These are phyloP conservation scores for Galerucella pusilla DNA, from an alignment of 2,888 invertebrate genomes.

Conservation along the genomic window DNA sequence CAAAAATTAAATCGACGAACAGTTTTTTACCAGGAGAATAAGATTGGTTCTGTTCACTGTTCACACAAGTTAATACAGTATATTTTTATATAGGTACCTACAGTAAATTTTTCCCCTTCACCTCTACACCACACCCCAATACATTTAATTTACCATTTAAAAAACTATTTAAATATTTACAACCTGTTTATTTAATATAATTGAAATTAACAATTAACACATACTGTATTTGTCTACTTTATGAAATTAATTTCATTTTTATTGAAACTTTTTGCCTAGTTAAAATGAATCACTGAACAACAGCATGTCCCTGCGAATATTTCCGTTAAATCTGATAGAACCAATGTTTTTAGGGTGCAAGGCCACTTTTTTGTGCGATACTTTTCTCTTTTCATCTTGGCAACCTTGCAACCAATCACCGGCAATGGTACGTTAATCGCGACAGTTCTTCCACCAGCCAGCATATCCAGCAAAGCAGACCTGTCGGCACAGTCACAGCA, in stretches of 20 bases:
- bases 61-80: too few relatives aligned
- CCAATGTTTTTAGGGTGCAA: not conserved
- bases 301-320: not conserved
- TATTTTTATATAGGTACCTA: too few relatives aligned
- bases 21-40: too few relatives aligned
- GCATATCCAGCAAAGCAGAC: conserved; percentile 21
- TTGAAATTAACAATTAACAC: too few relatives aligned
- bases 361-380: not conserved
- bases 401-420: conserved; percentile 35
- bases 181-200: too few relatives aligned
- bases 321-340: not conserved
- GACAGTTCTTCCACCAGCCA: conserved; percentile 32
- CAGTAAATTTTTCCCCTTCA: too few relatives aligned
- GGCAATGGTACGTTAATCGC: conserved; percentile 39
- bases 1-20: too few relatives aligned
- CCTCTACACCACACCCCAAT: too few relatives aligned
- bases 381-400: conserved; percentile 2
- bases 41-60: too few relatives aligned
- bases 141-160: too few relatives aligned
- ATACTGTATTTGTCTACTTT: too few relatives aligned
- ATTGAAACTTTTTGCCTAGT: not conserved
- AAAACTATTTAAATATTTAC: too few relatives aligned
- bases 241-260: not conserved
- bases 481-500: not conserved
- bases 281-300: not conserved